Base-by-base conservation (phyloP, 2,797 vertebrate species). In the Melanotaenia maccullochi region DNA sequence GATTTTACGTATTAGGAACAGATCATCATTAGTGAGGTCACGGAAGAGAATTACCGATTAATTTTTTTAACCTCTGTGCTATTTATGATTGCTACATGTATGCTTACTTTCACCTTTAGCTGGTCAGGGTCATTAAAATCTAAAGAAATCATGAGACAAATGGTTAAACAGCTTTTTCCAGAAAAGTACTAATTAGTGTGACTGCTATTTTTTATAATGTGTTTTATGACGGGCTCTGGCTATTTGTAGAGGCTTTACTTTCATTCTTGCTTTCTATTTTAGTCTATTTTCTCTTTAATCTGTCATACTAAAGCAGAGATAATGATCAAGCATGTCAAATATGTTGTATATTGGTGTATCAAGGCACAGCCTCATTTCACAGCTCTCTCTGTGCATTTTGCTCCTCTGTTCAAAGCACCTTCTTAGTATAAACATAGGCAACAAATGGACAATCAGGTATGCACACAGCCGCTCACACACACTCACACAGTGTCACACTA, bases 251-350 rank as follows among this genome's bases (percentile, higher is more conserved):
- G n/a, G 36, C 28, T 68, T 79, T 65, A 67, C 74, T 86, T 87
- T 65, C 80, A 70, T 79, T 78, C 56, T 55, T 74, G 54, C 54
- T 42, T 71, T 0, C 82, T 90, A 87, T 90, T 91, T 90, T 85
- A 67, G 73, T 82, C 78, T 11, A n/a, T 2, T 68, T 67, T 22
- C 57, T 68, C 74, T 86, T 88, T 87, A 68, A 76, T 79, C 72
- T 86, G 88, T 85, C 83, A 79, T 25, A 64, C 8, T 78, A 75
- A 81, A 82, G 79, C n/a, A 44, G 40, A 70, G 33, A 55, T 44
- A 36, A 65, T 80, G 85, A 91, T 90, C 87, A 89, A 87, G 80
- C 85, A 22, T 69, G 72, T 80, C 86, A 81, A 62, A 80, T 71
- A 38, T 72, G 63, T 67, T 55, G 57, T 70, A 68, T 71, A 35